Conservation (phyloP, 2,113 vertebrate species). For the Sebastes schlegelii region DNA sequence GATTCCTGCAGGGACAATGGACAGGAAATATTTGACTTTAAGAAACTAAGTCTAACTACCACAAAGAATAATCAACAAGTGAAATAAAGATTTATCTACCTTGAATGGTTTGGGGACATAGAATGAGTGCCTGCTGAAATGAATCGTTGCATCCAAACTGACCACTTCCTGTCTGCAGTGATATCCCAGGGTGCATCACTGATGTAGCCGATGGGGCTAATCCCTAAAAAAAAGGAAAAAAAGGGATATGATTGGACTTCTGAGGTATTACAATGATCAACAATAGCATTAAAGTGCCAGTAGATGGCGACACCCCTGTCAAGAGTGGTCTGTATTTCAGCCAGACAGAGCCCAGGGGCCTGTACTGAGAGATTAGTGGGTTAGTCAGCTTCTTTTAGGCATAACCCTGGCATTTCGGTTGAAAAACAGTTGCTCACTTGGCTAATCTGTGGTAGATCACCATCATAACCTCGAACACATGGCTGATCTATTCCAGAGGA, state of each 20-base stretch:
- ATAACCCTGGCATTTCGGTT: not conserved
- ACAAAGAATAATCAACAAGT: not conserved
- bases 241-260: not conserved
- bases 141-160: slow-evolving; percentile 95
- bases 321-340: not conserved
- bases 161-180: slow-evolving; percentile 92
- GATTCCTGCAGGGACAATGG: slow-evolving; percentile 85
- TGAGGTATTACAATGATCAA: slow-evolving; percentile 12
- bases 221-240: slow-evolving; percentile 79
- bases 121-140: slow-evolving; percentile 96
- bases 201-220: slow-evolving; percentile 91
- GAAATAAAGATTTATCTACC: slow-evolving; percentile 80
- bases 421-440: not conserved
- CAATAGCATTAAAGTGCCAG: slow-evolving; percentile 43
- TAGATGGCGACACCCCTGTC: slow-evolving; percentile 66
- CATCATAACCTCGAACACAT: not conserved
- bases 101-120: slow-evolving; percentile 95
- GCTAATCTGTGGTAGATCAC: not conserved
- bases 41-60: not conserved
- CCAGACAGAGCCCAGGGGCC: not conserved
- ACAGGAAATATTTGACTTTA: not conserved
- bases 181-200: slow-evolving; percentile 94
- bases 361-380: slow-evolving; percentile 1
- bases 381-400: slow-evolving; percentile 4
- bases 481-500: slow-evolving; percentile 1